Evolutionary conservation across 2,888 invertebrate genomes (phyloP).

Genomic region (Caenorhabditis uteleia): DNA sequence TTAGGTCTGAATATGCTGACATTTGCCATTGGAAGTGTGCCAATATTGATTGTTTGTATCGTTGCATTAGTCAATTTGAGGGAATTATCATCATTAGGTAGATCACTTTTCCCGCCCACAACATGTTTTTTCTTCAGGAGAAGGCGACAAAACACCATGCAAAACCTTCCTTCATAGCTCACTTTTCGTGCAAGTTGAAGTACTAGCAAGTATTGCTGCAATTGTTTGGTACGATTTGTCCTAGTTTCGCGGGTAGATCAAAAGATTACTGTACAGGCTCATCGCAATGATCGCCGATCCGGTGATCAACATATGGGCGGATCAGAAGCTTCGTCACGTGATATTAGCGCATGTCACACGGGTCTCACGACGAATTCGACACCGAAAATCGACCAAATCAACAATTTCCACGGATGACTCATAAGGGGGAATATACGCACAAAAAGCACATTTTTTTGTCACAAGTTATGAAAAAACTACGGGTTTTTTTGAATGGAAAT

Average conservation of each 20-base stretch:
- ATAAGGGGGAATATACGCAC: no score
- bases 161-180: constrained; percentile 57
- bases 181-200: constrained; percentile 61
- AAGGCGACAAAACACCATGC: constrained; percentile 50
- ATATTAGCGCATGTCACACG: constrained; percentile 13
- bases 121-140: no score
- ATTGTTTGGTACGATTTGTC: constrained; percentile 53
- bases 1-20: constrained; percentile 59
- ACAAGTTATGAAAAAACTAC: no score
- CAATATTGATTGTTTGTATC: constrained; percentile 58
- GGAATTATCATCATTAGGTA: constrained; percentile 46
- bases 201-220: constrained; percentile 58
- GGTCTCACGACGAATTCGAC: constrained; percentile 13
- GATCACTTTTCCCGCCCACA: constrained; percentile 12
- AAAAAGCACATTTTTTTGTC: no score
- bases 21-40: constrained; percentile 55
- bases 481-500: no score
- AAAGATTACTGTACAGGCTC: no score
- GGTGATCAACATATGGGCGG: constrained; percentile 58
- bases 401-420: constrained; percentile 34
- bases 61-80: constrained; percentile 54
- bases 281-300: constrained; percentile 60
- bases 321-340: constrained; percentile 41
- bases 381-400: constrained; percentile 24
- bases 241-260: no score